A percentile compares a stretch with the other conserved stretches of the same genome.
Evolutionary conservation across 2,797 vertebrate genomes (phyloP).

Genomic region (Cirrhinus mrigala): DNA sequence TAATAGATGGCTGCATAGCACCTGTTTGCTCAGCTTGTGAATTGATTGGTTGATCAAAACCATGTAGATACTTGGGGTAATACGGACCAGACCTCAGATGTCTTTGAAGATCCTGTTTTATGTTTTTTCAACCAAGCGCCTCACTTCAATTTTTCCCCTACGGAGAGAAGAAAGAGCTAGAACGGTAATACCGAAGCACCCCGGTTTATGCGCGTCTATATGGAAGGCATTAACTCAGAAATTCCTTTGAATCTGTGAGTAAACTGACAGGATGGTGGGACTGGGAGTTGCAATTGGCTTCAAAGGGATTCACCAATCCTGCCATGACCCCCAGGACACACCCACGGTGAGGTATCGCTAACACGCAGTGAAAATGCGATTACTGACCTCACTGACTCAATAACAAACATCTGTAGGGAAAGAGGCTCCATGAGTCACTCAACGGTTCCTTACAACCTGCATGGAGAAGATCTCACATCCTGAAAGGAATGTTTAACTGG

Average conservation of each 20-base stretch:
- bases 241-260: slow-evolving; percentile 54
- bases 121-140: slow-evolving; percentile 27
- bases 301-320: slow-evolving; percentile 55
- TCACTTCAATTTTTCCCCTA: slow-evolving; percentile 13
- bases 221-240: slow-evolving; percentile 61
- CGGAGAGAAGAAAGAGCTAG: neutral
- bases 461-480: slow-evolving; percentile 39
- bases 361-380: slow-evolving; percentile 67
- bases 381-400: slow-evolving; percentile 69
- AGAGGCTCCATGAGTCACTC: slow-evolving; percentile 50
- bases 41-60: slow-evolving; percentile 50
- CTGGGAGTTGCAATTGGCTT: slow-evolving; percentile 49
- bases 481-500: slow-evolving; percentile 47
- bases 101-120: slow-evolving; percentile 55
- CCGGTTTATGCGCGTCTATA: slow-evolving; percentile 33
- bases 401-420: slow-evolving; percentile 74
- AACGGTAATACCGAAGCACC: slow-evolving; percentile 38
- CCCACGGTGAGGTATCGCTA: slow-evolving; percentile 61
- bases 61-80: slow-evolving; percentile 48
- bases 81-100: slow-evolving; percentile 44
- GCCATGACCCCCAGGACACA: slow-evolving; percentile 61
- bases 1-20: slow-evolving; percentile 43
- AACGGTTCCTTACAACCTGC: slow-evolving; percentile 24
- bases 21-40: slow-evolving; percentile 49
- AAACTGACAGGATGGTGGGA: slow-evolving; percentile 51